These are phyloP conservation scores for Limonius californicus DNA, from an alignment of 1,140 invertebrate genomes.

Conservation along the genomic window DNA sequence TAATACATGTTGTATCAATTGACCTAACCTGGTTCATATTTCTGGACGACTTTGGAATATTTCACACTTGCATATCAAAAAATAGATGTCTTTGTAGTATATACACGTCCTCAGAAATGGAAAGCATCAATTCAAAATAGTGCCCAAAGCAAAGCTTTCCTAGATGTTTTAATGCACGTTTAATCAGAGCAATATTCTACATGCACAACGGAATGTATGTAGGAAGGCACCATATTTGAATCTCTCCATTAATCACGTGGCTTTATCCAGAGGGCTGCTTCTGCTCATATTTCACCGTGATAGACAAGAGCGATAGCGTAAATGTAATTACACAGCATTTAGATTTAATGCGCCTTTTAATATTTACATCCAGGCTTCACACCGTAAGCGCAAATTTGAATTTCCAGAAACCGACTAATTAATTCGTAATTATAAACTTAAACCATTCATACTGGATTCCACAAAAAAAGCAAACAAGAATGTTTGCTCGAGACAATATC, in stretches of 20 bases:
- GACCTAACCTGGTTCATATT: too few relatives aligned
- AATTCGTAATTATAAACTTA: constrained; percentile 19
- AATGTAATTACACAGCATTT: constrained; percentile 41
- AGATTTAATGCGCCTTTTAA: constrained; percentile 43
- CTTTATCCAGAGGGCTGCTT: constrained; percentile 33
- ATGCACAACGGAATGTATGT: neutral
- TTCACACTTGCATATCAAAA: neutral
- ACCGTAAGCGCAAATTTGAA: constrained; percentile 18
- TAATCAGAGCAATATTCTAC: neutral
- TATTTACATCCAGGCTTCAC: constrained; percentile 34
- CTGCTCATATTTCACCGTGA: constrained; percentile 40
- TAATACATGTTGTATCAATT: too few relatives aligned
- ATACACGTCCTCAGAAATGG: too few relatives aligned
- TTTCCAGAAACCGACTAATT: constrained; percentile 18
- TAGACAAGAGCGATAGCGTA: constrained; percentile 39
- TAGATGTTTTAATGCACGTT: too few relatives aligned
- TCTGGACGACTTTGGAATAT: too few relatives aligned
- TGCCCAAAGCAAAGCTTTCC: too few relatives aligned
- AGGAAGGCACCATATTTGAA: constrained; percentile 34
- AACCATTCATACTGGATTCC: neutral
- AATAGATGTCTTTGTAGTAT: neutral
- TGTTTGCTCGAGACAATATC: too few relatives aligned
- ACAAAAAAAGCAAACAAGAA: too few relatives aligned
- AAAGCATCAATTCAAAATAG: too few relatives aligned
- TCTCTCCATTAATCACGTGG: constrained; percentile 40